phyloP scores from a whole-genome alignment of 2,888 invertebrate species.

The Agrotis segetum region DNA sequence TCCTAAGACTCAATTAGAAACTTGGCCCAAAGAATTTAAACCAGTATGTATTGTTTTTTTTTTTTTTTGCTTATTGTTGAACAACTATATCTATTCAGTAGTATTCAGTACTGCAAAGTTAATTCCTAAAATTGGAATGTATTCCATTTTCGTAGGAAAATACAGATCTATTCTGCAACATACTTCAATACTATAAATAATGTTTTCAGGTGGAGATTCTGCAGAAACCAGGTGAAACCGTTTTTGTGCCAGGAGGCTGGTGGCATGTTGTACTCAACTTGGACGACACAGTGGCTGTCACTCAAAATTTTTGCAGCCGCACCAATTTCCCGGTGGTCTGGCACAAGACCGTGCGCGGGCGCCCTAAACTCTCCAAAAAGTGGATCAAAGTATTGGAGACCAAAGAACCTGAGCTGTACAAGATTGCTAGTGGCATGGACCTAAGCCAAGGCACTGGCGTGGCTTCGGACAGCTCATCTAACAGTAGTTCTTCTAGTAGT shows the following conservation, averaged over 20 bases:
- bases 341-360: conserved; percentile 98
- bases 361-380: conserved; percentile 98
- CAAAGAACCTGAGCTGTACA: conserved; percentile 95
- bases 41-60: conserved; percentile 91
- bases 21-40: conserved; percentile 97
- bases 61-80: background rate
- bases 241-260: conserved; percentile 99
- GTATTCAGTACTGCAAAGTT: background rate
- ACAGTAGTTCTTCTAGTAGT: conserved; percentile 95
- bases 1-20: conserved; percentile 96
- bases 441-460: conserved; percentile 96
- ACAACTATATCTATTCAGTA: no score
- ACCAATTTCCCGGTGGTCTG: conserved; percentile 99
- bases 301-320: conserved; percentile 99
- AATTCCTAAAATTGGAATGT: no score
- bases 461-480: conserved; percentile 98
- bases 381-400: conserved; percentile 94
- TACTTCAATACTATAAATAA: background rate
- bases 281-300: conserved; percentile 98
- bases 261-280: conserved; percentile 99
- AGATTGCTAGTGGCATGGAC: conserved; percentile 96
- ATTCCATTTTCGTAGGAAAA: background rate
- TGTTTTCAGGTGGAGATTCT: conserved; percentile 95
- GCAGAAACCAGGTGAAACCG: conserved; percentile 98
- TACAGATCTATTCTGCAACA: background rate